phyloP scores from a whole-genome alignment of 2,113 vertebrate genomes.

The Falco punctatus region DNA sequence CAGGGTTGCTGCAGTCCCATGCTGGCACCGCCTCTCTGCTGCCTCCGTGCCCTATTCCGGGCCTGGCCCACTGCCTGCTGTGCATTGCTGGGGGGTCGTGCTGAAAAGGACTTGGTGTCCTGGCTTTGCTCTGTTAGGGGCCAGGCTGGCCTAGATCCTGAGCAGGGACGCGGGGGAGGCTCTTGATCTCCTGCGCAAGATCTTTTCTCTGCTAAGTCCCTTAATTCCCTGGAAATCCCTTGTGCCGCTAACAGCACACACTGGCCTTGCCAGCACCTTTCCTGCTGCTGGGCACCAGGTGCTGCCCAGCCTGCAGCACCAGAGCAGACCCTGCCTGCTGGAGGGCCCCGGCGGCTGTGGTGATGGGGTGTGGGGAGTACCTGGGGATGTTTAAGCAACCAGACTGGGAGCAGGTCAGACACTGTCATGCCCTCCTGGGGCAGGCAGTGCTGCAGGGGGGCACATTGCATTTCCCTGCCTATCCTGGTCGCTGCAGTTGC shows the following conservation, averaged over 20 bases:
- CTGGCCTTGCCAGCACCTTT: neutral
- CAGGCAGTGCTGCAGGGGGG: neutral
- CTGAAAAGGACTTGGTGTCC: constrained; percentile 28
- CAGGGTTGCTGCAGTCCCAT: neutral
- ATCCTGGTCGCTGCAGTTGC: neutral
- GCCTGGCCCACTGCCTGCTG: neutral
- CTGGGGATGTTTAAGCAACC: neutral
- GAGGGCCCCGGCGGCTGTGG: neutral
- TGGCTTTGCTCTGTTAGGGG: neutral
- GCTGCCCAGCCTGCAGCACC: neutral
- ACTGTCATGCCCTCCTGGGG: neutral
- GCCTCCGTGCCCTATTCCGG: neutral
- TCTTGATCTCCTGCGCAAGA: neutral
- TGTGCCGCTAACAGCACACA: neutral
- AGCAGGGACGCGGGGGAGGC: neutral
- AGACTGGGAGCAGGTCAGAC: neutral
- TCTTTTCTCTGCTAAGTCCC: constrained; percentile 18
- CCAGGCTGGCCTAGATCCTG: neutral
- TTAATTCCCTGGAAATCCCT: constrained; percentile 54
- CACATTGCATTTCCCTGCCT: neutral
- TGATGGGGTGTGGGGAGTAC: neutral
- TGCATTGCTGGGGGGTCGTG: constrained; percentile 18
- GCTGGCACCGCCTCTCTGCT: neutral
- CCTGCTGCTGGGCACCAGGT: neutral
- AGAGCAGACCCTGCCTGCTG: neutral